Percentiles rank a stretch among this genome's conserved stretches.
phyloP scores from a whole-genome alignment of 2,888 invertebrate species.

The Vesta saturnalis region DNA sequence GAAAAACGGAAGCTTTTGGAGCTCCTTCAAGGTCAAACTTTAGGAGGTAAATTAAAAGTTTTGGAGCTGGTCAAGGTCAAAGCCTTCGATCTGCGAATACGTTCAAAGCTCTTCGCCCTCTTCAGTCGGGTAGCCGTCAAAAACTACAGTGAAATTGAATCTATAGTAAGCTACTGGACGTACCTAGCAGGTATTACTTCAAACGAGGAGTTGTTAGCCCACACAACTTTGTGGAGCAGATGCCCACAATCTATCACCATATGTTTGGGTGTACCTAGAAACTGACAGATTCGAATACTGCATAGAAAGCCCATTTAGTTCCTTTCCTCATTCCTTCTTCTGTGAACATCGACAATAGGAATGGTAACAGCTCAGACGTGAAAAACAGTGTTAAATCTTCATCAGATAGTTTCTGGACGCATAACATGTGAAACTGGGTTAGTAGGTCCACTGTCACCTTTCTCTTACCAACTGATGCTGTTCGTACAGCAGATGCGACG shows the following conservation, averaged over 20 bases:
- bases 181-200: not conserved
- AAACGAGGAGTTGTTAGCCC: no score
- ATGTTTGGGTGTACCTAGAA: no score
- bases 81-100: no score
- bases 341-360: not conserved
- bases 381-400: not conserved
- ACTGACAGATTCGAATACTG: no score
- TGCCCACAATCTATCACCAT: no score
- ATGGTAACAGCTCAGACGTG: not conserved
- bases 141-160: not conserved
- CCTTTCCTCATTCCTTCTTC: not conserved
- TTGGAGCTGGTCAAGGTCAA: no score
- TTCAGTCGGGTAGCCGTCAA: no score
- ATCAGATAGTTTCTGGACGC: not conserved
- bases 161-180: not conserved
- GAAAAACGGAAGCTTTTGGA: no score
- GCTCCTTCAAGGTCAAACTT: no score
- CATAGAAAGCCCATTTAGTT: not conserved
- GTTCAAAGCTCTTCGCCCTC: no score
- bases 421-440: not conserved
- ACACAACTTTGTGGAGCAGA: no score
- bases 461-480: not conserved
- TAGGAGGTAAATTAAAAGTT: no score
- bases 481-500: not conserved
- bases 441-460: not conserved